phyloP scores from a whole-genome alignment of 1,140 invertebrate genomes.

The Wiebesia pumilae region DNA sequence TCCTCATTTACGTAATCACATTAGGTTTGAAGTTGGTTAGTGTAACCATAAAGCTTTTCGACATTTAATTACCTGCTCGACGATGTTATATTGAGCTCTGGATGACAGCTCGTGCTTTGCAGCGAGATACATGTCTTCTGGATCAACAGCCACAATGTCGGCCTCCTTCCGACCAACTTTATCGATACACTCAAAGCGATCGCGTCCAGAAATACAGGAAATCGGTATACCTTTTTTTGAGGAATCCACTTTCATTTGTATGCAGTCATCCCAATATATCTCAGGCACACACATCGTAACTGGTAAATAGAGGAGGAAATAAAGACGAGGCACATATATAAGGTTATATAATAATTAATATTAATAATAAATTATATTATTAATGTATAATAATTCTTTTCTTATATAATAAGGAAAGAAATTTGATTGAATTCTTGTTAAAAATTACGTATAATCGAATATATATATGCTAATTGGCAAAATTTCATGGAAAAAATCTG shows the following conservation, averaged over 20 bases:
- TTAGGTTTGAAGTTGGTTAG: neutral
- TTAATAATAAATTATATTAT: no score
- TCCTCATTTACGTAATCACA: neutral
- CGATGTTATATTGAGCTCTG: conserved; percentile 81
- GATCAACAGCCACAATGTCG: conserved; percentile 87
- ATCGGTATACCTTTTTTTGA: conserved; percentile 78
- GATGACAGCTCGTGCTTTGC: conserved; percentile 80
- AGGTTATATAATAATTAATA: conserved; percentile 28
- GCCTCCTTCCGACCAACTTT: conserved; percentile 84
- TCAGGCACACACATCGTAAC: conserved; percentile 84
- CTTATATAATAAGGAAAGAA: conserved; percentile 35
- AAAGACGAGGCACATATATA: neutral
- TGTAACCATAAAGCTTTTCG: neutral
- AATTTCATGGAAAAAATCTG: neutral
- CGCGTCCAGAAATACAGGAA: conserved; percentile 81
- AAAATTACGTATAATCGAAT: neutral
- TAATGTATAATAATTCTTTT: no score
- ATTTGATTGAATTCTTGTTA: conserved; percentile 26
- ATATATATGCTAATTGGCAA: neutral
- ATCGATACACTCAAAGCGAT: conserved; percentile 84
- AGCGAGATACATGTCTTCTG: conserved; percentile 89
- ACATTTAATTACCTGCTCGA: conserved; percentile 76
- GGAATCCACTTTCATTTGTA: conserved; percentile 79
- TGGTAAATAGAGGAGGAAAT: conserved; percentile 59
- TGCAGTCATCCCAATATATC: conserved; percentile 78